Evolutionary conservation across 2,113 vertebrate species (phyloP), one percentile per base, ranked within the genome.

Genomic region (Hyla sarda): DNA sequence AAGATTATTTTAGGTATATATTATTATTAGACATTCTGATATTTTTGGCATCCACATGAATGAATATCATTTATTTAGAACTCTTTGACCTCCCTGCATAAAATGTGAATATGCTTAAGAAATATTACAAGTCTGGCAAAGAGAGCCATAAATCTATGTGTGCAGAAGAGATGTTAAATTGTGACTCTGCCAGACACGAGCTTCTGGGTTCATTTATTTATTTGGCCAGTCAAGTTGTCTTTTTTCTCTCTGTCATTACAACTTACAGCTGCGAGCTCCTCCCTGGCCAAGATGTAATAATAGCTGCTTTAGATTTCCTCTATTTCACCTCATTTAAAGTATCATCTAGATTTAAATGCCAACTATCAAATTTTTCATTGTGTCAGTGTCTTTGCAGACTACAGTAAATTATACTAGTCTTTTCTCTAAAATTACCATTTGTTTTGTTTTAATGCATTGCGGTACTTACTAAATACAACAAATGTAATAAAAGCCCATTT

Each of bases 141-240:
- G 28, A 23, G 71, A 48, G 28, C 23, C 32, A 21, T 69, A 82
- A 82, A 82, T 82, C 80, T 37, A 28, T 56, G 65, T 37, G 30
- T 83, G 67, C 81, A 21, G 37, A 30, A 50, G 28, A 82, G 81
- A 82, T 82, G 62, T 67, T 83, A 67, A 83, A 54, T 72, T 52
- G 65, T 69, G 47, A 82, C n/a, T 71, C 8, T 50, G 25, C 21
- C 28, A 52, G 81, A 45, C 81, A 83, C 11, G 25, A 50, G 65
- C 37, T 37, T 34, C 48, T 83, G 65, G 28, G 65, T 54, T 13
- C 67, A 72, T 83, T 83, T 83, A 83, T 72, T 83, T 83, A 72
- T 72, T 69, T 72, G 65, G 81, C 65, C 65, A 52, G 28, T 72
- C 81, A 72, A 52, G 48, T 72, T 72, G 23, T 37, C 34, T 41